phyloP scores from a whole-genome alignment of 2,113 vertebrate genomes.

The Sorex araneus region DNA sequence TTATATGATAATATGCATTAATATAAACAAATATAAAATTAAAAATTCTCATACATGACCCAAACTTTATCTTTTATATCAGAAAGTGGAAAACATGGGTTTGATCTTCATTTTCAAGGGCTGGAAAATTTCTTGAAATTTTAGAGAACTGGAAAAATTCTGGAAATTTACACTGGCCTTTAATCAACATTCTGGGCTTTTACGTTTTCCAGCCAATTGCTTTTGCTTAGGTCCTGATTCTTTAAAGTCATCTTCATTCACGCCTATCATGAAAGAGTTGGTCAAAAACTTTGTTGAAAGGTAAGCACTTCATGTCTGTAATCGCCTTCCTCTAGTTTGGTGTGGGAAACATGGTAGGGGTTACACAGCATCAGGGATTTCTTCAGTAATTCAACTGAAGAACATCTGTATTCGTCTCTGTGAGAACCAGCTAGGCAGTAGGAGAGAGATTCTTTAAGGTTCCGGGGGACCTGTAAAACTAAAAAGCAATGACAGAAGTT shows the following conservation, averaged over 20 bases:
- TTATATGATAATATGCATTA: neutral
- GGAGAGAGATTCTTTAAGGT: slow-evolving; percentile 5
- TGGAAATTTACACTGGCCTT: neutral
- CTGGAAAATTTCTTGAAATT: too few species aligned
- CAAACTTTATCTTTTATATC: neutral
- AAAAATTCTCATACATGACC: neutral
- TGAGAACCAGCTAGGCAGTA: slow-evolving; percentile 34
- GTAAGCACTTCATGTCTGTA: neutral
- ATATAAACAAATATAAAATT: slow-evolving; percentile 30
- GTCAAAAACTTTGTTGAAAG: slow-evolving; percentile 14
- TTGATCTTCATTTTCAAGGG: neutral
- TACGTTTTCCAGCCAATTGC: neutral
- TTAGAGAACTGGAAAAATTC: neutral
- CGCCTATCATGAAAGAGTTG: neutral
- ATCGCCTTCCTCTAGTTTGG: neutral
- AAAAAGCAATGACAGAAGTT: neutral
- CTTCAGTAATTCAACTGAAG: neutral
- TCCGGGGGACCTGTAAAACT: neutral
- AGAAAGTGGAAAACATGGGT: neutral
- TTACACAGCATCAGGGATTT: neutral
- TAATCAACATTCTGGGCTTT: neutral
- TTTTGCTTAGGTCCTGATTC: slow-evolving; percentile 2
- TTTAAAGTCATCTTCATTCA: neutral
- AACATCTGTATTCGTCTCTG: neutral
- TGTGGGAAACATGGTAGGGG: neutral